Conservation (phyloP, 2,113 vertebrate genomes). For the Antigone vipio region DNA sequence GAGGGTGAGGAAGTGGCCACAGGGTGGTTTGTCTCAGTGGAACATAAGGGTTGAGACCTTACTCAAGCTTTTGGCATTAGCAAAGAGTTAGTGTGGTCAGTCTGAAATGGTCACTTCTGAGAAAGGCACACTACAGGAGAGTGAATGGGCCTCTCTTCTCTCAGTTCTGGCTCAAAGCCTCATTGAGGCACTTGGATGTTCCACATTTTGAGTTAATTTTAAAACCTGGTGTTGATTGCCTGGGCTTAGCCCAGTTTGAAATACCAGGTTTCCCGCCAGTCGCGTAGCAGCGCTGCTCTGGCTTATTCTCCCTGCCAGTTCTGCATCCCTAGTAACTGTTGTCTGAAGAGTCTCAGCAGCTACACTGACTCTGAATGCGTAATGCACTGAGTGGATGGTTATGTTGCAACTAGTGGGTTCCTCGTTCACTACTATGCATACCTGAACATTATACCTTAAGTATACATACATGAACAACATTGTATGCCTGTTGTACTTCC, state of each 20-base stretch:
- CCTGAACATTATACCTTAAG: background rate
- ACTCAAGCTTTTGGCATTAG: background rate
- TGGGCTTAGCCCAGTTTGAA: background rate
- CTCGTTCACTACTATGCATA: background rate
- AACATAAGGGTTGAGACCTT: background rate
- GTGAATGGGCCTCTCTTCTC: background rate
- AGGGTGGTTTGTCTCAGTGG: background rate
- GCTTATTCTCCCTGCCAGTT: background rate
- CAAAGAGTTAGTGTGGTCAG: background rate
- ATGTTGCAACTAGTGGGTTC: background rate
- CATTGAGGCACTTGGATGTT: background rate
- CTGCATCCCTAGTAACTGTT: background rate
- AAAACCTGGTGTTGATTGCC: background rate
- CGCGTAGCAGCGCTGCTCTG: background rate
- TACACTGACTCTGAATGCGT: background rate
- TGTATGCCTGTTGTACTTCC: background rate
- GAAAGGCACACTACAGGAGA: background rate
- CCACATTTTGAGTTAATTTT: background rate
- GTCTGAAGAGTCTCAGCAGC: background rate
- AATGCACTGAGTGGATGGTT: background rate
- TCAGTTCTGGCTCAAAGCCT: background rate
- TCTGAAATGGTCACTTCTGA: background rate
- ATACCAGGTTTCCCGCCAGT: background rate
- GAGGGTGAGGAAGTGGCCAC: background rate
- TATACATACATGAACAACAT: background rate